Percentiles rank a stretch among this genome's conserved stretches.
Conservation (phyloP, 2,113 vertebrate species). For the Cryptomyrus ogoouensis region DNA sequence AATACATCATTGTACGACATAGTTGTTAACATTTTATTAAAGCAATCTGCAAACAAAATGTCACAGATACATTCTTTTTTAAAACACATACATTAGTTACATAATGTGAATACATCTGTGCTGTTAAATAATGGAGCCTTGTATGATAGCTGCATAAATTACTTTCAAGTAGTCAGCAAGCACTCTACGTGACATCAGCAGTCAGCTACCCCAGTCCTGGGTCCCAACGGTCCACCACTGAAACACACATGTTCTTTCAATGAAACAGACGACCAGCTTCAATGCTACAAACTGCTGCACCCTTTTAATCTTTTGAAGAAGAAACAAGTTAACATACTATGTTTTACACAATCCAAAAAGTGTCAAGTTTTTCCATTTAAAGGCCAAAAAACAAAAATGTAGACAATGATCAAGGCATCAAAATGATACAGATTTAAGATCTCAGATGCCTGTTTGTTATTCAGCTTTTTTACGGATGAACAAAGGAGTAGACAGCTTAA, state of each 20-base stretch:
- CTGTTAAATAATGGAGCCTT: conserved; percentile 40
- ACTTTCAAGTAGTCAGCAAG: conserved; percentile 39
- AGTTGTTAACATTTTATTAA: conserved; percentile 51
- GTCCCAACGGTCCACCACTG: neutral
- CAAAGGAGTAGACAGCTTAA: neutral
- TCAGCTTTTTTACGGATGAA: neutral
- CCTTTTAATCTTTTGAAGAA: neutral
- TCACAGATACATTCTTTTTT: conserved; percentile 23
- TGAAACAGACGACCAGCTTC: neutral
- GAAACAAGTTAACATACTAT: neutral
- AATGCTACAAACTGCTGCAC: neutral
- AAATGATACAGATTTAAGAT: neutral
- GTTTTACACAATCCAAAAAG: neutral
- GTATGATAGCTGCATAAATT: conserved; percentile 45
- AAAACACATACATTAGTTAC: conserved; percentile 34
- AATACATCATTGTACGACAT: neutral
- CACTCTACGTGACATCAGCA: neutral
- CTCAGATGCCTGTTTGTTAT: neutral
- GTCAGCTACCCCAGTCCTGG: neutral
- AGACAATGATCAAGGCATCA: neutral
- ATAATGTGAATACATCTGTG: conserved; percentile 18
- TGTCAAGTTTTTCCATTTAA: conserved; percentile 3
- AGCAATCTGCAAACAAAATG: conserved; percentile 51
- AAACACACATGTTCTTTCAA: neutral
- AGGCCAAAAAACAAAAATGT: neutral